Evolutionary conservation across 2,113 vertebrate species (phyloP), one percentile per base, ranked within the genome.

Genomic region (Onychostruthus taczanowskii): DNA sequence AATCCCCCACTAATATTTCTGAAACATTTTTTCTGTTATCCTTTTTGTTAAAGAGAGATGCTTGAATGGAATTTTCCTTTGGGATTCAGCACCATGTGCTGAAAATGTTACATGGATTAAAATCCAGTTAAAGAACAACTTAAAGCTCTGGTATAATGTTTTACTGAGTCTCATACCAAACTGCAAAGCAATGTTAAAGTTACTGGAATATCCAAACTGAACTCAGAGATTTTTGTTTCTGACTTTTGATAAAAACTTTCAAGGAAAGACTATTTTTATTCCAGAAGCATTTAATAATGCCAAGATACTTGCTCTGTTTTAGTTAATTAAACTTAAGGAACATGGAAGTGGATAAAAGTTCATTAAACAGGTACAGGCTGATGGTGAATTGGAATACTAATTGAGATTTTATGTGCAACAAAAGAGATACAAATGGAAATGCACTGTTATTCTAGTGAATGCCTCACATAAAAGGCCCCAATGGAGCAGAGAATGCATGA

Each of bases 281-380:
- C 93, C 77, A 89, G 96, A 95, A 91, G 61, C 62, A 89, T 95
- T 98, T 91, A 82, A 91, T 96, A 95, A 90, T 70, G 52, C 74
- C 76, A 94, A 96, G 91, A 90, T 96, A 97, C 89, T 97, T 91
- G 83, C 50, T 98, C 78, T 2, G 22, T 94, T 97, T 97, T 95
- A 97, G 95, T 97, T 98, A 97, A 98, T 98, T 98, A 98, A 98
- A 97, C 94, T 94, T 97, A 95, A 90, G 84, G 97, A 98, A 97
- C 41, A 73, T 97, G 93, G 89, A 96, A 97, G 84, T 95, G 91
- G 85, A 96, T 97, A 94, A 98, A 97, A 97, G 97, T 98, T 97
- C 97, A 97, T 96, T 97, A 92, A 95, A 96, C 84, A 98, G 96
- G 85, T 95, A 75, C 59, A 74, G 56, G 75, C 91, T 96, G 94